phyloP scores from a whole-genome alignment of 1,140 invertebrate species.

The Ceratoteleas bidentatus region DNA sequence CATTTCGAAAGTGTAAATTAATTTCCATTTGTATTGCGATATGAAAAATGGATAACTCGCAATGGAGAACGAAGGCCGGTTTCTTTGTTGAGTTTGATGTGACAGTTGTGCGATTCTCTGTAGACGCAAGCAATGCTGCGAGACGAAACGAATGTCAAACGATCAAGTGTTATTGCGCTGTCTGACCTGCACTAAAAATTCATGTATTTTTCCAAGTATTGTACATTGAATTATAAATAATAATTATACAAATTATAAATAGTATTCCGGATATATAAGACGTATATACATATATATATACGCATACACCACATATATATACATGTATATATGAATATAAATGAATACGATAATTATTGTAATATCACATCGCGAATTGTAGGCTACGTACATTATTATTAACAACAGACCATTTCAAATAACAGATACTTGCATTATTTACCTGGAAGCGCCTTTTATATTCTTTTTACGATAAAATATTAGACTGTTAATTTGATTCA shows the following conservation, averaged over 20 bases:
- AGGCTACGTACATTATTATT: conserved; percentile 67
- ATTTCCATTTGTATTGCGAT: neutral
- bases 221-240: conserved; percentile 79
- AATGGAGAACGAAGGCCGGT: conserved; percentile 2
- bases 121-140: conserved; percentile 15
- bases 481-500: too few relatives aligned
- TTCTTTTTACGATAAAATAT: too few relatives aligned
- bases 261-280: conserved; percentile 62
- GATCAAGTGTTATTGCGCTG: conserved; percentile 67
- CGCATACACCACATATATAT: neutral
- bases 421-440: conserved; percentile 18
- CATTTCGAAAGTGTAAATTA: neutral
- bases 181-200: conserved; percentile 77
- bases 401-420: conserved; percentile 74
- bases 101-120: conserved; percentile 33
- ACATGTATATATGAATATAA: conserved; percentile 51
- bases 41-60: neutral
- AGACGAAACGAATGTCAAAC: conserved; percentile 31
- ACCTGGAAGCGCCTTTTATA: too few relatives aligned
- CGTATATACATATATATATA: too few relatives aligned
- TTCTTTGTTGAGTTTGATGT: conserved; percentile 46
- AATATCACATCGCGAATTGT: conserved; percentile 71
- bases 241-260: conserved; percentile 74
- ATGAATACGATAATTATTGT: conserved; percentile 68
- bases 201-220: conserved; percentile 79